Conservation (phyloP, 37 sponge, comb jelly and placozoan species). For the Aphrocallistes beatrix region DNA sequence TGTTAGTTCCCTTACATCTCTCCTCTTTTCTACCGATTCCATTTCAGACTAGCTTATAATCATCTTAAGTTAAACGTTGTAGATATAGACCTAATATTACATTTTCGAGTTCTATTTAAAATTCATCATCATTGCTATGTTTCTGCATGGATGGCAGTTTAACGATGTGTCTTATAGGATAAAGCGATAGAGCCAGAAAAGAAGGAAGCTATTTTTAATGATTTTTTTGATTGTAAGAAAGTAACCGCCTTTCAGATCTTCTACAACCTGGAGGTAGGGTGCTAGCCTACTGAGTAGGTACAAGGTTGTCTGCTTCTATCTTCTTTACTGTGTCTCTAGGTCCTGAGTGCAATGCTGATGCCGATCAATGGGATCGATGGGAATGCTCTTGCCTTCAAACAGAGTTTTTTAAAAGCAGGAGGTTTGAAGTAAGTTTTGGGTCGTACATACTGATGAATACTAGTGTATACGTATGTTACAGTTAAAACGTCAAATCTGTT, state of each 20-base stretch:
- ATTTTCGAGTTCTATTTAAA: no score
- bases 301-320: not conserved
- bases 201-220: constrained; percentile 26
- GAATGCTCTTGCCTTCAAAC: constrained; percentile 30
- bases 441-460: no score
- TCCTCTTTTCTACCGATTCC: no score
- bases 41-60: no score
- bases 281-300: not conserved
- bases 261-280: constrained; percentile 62
- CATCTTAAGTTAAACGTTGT: no score
- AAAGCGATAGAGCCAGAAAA: not conserved
- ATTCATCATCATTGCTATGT: no score
- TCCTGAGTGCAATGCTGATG: constrained; percentile 47
- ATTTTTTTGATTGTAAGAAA: constrained; percentile 26
- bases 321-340: constrained; percentile 10
- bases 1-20: no score
- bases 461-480: no score
- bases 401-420: constrained; percentile 47
- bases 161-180: not conserved
- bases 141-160: no score
- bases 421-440: constrained; percentile 43
- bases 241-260: constrained; percentile 44
- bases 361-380: constrained; percentile 28
- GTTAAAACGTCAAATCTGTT: not conserved
- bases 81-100: no score